phyloP scores from a whole-genome alignment of 2,797 vertebrate species.

The Labeo calbasu region DNA sequence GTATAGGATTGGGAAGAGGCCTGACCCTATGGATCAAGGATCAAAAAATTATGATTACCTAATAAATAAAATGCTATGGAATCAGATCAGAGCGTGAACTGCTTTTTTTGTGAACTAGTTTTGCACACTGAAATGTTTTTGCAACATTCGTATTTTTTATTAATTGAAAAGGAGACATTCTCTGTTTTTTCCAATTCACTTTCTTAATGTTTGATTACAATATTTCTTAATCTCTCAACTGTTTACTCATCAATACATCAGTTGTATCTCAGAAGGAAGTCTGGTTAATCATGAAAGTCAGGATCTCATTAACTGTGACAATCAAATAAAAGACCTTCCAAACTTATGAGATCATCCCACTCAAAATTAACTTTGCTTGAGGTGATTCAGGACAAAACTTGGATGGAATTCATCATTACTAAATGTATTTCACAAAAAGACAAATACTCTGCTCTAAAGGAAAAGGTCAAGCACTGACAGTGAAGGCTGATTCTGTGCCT shows the following conservation, averaged over 20 bases:
- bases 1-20: conserved; percentile 44
- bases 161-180: conserved; percentile 4
- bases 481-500: conserved; percentile 10
- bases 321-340: conserved; percentile 35
- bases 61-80: conserved; percentile 56
- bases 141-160: neutral
- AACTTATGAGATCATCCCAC: conserved; percentile 15
- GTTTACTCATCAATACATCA: neutral
- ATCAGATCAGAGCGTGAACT: conserved; percentile 41
- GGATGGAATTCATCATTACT: conserved; percentile 13
- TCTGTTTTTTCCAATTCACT: neutral
- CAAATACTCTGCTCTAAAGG: neutral
- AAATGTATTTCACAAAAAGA: conserved; percentile 2
- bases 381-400: conserved; percentile 23
- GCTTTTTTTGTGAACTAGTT: conserved; percentile 28
- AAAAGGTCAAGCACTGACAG: neutral
- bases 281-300: neutral
- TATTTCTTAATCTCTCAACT: neutral
- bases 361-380: conserved; percentile 15
- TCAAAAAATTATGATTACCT: conserved; percentile 57
- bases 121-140: conserved; percentile 28
- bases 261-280: neutral
- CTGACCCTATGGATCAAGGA: conserved; percentile 57
- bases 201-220: neutral
- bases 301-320: neutral